These are phyloP conservation scores for Hirtodrosophila cameraria DNA, from an alignment of 2,888 invertebrate species.

Conservation along the genomic window DNA sequence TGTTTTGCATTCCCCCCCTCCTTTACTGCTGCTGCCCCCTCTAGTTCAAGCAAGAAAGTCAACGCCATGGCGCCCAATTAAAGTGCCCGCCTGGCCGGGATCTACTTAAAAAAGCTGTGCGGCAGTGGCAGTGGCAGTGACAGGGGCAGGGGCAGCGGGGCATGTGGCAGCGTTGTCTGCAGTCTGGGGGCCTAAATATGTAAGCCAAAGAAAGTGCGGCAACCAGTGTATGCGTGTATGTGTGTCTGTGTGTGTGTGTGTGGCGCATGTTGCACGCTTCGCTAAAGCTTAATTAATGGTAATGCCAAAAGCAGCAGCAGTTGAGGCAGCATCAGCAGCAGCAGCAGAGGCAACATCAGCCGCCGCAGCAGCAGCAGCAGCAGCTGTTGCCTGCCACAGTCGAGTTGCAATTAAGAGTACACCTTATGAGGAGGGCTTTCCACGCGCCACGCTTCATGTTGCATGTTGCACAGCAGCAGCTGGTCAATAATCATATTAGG, in stretches of 20 bases:
- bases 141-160: neutral
- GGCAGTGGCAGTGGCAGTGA: constrained; percentile 10
- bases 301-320: constrained; percentile 30
- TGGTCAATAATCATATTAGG: too few relatives aligned
- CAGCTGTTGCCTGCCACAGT: constrained; percentile 6
- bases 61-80: constrained; percentile 45
- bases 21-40: neutral
- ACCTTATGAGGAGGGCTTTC: neutral
- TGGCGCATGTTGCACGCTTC: constrained; percentile 71
- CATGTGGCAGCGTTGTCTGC: neutral
- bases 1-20: constrained; percentile 42
- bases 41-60: neutral
- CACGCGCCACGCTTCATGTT: constrained; percentile 34
- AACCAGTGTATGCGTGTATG: constrained; percentile 1
- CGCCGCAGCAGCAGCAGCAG: constrained; percentile 13
- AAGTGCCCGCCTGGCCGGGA: constrained; percentile 42
- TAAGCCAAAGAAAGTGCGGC: constrained; percentile 67
- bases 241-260: neutral
- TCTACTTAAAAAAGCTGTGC: constrained; percentile 39
- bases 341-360: neutral
- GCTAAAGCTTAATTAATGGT: constrained; percentile 75
- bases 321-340: constrained; percentile 1
- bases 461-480: too few relatives aligned
- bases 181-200: constrained; percentile 35
- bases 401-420: constrained; percentile 60